Base-by-base conservation (phyloP, 2,888 invertebrate genomes). In the Himalopsyche anomala region DNA sequence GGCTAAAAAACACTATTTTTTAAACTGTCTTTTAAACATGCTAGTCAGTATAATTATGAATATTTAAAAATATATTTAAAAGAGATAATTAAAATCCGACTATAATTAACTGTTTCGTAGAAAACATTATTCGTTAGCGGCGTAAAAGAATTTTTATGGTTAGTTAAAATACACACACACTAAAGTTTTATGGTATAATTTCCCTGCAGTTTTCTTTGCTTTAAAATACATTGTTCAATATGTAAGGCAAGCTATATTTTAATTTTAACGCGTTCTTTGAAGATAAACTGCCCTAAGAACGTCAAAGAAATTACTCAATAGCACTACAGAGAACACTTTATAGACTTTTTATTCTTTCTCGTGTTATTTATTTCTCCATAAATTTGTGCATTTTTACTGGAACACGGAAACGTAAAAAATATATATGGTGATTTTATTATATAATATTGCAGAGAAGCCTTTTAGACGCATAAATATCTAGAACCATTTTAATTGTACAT, bases 281-380 rank as follows among this genome's bases (percentile, higher is more conserved):
- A 80, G 81, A 84, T 84, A 81, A 84, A 80, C 80, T 81, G 80
- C 42, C 28, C 42, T 62, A 17, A 55, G 80, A 80, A 62, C 55
- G 69, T 51, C 42, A 81, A 84, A 84, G 45, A 81, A 62, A 84
- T 45, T 36, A 80, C 55, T 80, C 55, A 51, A 56, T 69, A 55
- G 80, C n/a, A 40, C 80, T 54, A 38, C 79, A 69, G 83, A 80
- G 40, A 84, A 79, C n/a, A 84, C 80, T 80, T 84, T 40, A 51
- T 54, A 36, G 28, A 12, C 28, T 54, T 79, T 83, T 45, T 45
- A 80, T 80, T 79, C 54, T 79, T 40, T 54, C n/a, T 17, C 17
- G 9, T 38, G 74, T 74, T 74, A 74, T 74, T 74, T 74, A 74
- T 74, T 74, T 36, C 36, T 74, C 36, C 74, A 74, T 74, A 74